phyloP scores from a whole-genome alignment of 2,797 vertebrate species.

The Xiphorhynchus erythropygius region DNA sequence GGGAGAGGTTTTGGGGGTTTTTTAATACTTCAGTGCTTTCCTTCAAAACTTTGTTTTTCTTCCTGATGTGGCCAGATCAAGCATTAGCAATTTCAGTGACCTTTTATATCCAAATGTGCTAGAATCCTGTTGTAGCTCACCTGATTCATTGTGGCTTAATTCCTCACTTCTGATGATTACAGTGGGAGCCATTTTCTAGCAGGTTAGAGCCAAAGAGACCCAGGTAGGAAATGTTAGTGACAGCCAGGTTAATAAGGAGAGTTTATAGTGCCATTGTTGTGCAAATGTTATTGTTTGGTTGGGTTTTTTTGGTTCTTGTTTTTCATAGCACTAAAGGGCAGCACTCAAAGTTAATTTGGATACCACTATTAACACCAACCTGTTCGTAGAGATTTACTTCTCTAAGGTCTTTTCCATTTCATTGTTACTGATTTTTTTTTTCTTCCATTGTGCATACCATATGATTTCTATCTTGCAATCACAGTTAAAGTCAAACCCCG shows the following conservation, averaged over 20 bases:
- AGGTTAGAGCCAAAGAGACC: not conserved
- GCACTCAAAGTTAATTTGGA: not conserved
- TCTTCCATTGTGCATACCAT: not conserved
- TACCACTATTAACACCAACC: not conserved
- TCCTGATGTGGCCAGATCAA: not conserved
- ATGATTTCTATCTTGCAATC: conserved; percentile 2
- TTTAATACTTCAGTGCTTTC: not conserved
- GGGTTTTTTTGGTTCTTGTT: rapidly evolving
- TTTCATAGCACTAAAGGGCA: not conserved
- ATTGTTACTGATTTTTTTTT: not conserved
- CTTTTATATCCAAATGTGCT: not conserved
- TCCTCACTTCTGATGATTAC: not conserved
- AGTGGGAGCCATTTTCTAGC: not conserved
- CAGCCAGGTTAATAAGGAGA: not conserved
- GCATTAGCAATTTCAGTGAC: not conserved
- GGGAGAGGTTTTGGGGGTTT: not conserved
- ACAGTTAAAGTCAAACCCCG: not conserved
- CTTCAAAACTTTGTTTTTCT: not conserved
- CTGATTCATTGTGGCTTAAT: not conserved
- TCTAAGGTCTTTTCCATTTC: not conserved
- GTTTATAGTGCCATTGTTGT: not conserved
- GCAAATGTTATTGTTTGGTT: not conserved
- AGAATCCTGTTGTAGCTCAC: conserved; percentile 2
- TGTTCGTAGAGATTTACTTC: conserved; percentile 2
- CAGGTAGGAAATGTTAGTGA: not conserved